Evolutionary conservation across 2,888 invertebrate genomes (phyloP).

Genomic region (Latheticus oryzae): DNA sequence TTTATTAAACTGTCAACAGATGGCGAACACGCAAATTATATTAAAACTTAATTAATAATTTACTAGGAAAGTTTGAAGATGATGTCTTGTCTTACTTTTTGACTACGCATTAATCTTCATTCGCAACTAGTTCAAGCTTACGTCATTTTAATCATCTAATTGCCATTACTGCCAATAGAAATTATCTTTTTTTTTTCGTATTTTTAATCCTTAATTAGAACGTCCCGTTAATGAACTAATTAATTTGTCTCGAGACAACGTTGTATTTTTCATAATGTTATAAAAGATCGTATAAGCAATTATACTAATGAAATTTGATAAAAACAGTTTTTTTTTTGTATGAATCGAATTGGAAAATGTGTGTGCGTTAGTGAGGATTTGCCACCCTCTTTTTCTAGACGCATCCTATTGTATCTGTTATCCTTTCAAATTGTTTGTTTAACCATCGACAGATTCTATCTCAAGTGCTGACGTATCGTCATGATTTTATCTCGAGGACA

Average conservation of each 20-base stretch:
- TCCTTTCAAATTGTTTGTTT: conserved; percentile 5
- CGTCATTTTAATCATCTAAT: conserved; percentile 50
- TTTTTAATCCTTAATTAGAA: conserved; percentile 34
- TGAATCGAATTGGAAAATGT: conserved; percentile 7
- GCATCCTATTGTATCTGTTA: conserved; percentile 13
- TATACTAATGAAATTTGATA: conserved; percentile 7
- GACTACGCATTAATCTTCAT: conserved; percentile 53
- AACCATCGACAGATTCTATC: conserved; percentile 5
- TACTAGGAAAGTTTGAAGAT: too few relatives aligned
- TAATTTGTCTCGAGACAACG: conserved; percentile 29
- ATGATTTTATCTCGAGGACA: background rate
- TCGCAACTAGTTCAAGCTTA: conserved; percentile 43
- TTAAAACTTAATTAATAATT: too few relatives aligned
- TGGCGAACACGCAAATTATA: too few relatives aligned
- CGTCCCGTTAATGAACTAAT: conserved; percentile 39
- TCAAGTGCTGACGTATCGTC: background rate
- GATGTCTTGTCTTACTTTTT: too few relatives aligned
- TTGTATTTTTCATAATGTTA: conserved; percentile 8
- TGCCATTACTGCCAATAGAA: conserved; percentile 44
- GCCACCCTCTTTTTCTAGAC: background rate
- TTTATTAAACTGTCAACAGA: too few relatives aligned
- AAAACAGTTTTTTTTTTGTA: conserved; percentile 8
- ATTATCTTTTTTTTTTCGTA: conserved; percentile 36
- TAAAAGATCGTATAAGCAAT: conserved; percentile 9
- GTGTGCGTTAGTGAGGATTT: conserved; percentile 7